phyloP scores from a whole-genome alignment of 2,797 vertebrate genomes.

The Adrianichthys oophorus region DNA sequence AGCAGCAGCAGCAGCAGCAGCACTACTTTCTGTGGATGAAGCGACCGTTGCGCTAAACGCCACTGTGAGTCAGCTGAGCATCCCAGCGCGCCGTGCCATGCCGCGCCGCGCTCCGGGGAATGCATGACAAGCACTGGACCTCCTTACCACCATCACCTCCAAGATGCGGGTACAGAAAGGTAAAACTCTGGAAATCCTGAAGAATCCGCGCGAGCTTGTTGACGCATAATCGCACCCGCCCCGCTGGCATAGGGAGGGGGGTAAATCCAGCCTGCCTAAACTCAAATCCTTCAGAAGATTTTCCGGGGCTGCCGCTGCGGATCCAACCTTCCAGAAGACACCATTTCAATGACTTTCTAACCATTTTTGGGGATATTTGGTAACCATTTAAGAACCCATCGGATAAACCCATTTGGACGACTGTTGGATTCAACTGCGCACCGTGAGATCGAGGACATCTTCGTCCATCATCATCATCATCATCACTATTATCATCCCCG shows the following conservation, averaged over 20 bases:
- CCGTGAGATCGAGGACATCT: slow-evolving; percentile 42
- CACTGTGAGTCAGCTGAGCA: slow-evolving; percentile 64
- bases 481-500: slow-evolving; percentile 15
- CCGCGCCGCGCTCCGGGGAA: slow-evolving; percentile 9
- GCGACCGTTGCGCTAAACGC: slow-evolving; percentile 45
- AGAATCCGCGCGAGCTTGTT: slow-evolving; percentile 67
- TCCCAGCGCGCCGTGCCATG: slow-evolving; percentile 7
- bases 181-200: slow-evolving; percentile 37
- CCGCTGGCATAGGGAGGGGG: slow-evolving; percentile 50
- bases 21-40: background rate
- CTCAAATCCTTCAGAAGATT: slow-evolving; percentile 70
- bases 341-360: slow-evolving; percentile 7
- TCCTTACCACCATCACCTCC: background rate
- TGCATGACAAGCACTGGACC: background rate
- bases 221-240: slow-evolving; percentile 77
- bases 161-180: slow-evolving; percentile 22
- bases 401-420: too few relatives aligned
- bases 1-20: slow-evolving; percentile 25
- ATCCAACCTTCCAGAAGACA: slow-evolving; percentile 25
- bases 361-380: too few relatives aligned
- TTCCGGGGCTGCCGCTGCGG: slow-evolving; percentile 51
- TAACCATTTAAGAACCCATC: too few relatives aligned
- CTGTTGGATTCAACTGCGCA: slow-evolving; percentile 35
- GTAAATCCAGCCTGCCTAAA: slow-evolving; percentile 61
- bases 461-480: slow-evolving; percentile 13